Percentiles rank a stretch among this genome's conserved stretches.
phyloP scores from a whole-genome alignment of 1,140 invertebrate genomes.

The Caligus rogercresseyi region DNA sequence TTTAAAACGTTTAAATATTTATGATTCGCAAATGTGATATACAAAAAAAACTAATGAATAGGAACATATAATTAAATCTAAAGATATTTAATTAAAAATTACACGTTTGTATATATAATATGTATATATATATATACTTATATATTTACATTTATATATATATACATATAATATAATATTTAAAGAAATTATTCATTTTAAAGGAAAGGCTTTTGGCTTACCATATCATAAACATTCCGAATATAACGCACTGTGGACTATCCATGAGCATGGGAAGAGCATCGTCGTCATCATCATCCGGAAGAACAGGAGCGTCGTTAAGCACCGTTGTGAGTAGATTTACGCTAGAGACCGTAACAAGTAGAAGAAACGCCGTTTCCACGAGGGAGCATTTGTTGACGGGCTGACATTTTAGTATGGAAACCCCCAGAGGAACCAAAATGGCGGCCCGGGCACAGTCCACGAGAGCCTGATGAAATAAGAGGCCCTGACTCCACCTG shows the following conservation, averaged over 20 bases:
- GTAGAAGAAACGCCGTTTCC: constrained; percentile 66
- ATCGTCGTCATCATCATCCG: constrained; percentile 33
- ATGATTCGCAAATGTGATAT: too few relatives aligned
- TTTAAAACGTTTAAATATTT: too few relatives aligned
- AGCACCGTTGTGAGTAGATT: constrained; percentile 72
- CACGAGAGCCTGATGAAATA: constrained; percentile 68
- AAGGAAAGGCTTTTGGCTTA: constrained; percentile 43
- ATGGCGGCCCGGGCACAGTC: constrained; percentile 63
- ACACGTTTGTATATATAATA: too few relatives aligned
- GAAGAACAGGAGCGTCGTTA: constrained; percentile 71
- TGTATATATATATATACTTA: too few relatives aligned
- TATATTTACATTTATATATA: too few relatives aligned
- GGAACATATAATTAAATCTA: too few relatives aligned
- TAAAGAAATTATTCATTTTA: neutral
- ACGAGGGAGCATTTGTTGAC: constrained; percentile 71
- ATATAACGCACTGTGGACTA: constrained; percentile 67
- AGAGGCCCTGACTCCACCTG: constrained; percentile 68
- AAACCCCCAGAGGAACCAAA: constrained; percentile 55
- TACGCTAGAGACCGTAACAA: constrained; percentile 72
- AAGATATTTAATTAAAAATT: too few relatives aligned
- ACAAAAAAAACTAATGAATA: too few relatives aligned
- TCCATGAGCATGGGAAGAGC: constrained; percentile 39
- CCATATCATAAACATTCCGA: constrained; percentile 83
- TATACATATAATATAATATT: too few relatives aligned
- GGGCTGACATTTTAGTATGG: constrained; percentile 59